These are phyloP conservation scores for Aurelia coerulea DNA, from an alignment of 30 jellyfish, hydroid and myxozoan species.

Conservation along the genomic window DNA sequence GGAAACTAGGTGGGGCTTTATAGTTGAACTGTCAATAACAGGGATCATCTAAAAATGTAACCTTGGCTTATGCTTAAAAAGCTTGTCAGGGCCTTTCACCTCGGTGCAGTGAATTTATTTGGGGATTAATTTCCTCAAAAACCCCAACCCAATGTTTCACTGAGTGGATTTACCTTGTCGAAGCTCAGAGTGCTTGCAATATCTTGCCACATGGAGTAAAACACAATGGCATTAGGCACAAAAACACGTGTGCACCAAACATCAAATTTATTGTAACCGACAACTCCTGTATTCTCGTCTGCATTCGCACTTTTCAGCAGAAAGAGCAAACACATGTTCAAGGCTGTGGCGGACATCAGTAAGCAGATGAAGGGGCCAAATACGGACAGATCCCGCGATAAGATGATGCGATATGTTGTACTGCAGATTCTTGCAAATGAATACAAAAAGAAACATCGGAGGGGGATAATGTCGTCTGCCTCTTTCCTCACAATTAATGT, in stretches of 20 bases:
- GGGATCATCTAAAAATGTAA: too few species aligned
- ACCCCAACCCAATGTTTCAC: not conserved
- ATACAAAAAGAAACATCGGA: constrained; percentile 23
- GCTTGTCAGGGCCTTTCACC: too few species aligned
- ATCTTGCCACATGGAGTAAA: constrained; percentile 58
- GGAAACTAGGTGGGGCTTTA: too few species aligned
- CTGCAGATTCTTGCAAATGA: constrained; percentile 47
- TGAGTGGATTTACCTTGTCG: constrained; percentile 7
- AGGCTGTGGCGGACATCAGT: constrained; percentile 20
- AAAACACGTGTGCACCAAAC: constrained; percentile 45
- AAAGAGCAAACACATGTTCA: constrained; percentile 33
- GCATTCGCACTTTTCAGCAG: constrained; percentile 29
- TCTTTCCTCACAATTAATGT: constrained; percentile 39
- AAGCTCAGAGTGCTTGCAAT: constrained; percentile 31
- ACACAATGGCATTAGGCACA: constrained; percentile 42
- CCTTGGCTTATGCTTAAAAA: too few species aligned
- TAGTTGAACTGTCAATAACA: too few species aligned
- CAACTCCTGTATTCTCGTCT: not conserved
- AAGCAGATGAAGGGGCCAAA: constrained; percentile 28
- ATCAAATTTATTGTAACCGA: constrained; percentile 7
- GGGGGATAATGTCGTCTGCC: constrained; percentile 29
- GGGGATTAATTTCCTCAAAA: not conserved
- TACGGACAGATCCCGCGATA: constrained; percentile 30
- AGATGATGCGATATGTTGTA: constrained; percentile 17
- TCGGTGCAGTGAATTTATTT: too few species aligned